Evolutionary conservation across 2,113 vertebrate genomes (phyloP).

Genomic region (Tychaedon coryphoeus): DNA sequence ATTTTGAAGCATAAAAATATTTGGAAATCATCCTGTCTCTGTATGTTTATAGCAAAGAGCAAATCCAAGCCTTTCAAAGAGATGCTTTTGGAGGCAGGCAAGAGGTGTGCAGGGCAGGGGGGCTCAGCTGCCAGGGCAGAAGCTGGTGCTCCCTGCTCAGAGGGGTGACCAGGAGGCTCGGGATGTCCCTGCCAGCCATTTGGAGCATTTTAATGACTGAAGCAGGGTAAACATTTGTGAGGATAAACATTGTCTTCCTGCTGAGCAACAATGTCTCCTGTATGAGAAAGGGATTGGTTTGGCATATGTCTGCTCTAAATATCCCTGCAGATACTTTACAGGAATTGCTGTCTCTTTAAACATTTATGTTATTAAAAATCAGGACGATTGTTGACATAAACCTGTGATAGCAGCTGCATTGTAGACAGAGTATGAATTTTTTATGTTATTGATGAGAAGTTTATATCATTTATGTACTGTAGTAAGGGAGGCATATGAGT

Average conservation of each 20-base stretch:
- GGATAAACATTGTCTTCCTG: constrained; percentile 61
- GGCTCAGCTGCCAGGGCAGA: neutral
- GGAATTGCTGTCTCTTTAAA: constrained; percentile 68
- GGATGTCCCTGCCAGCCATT: neutral
- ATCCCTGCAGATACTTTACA: constrained; percentile 59
- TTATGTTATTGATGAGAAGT: constrained; percentile 69
- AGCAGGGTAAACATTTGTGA: constrained; percentile 6
- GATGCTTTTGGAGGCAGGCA: neutral
- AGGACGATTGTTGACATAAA: constrained; percentile 65
- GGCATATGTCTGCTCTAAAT: constrained; percentile 44
- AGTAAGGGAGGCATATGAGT: constrained; percentile 24
- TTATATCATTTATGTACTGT: constrained; percentile 64
- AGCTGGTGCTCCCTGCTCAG: neutral
- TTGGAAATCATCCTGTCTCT: neutral
- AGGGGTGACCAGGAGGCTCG: neutral
- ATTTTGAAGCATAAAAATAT: neutral
- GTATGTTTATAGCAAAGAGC: neutral
- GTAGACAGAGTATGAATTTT: constrained; percentile 68
- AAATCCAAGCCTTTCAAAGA: neutral
- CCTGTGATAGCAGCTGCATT: constrained; percentile 63
- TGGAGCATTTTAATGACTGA: neutral
- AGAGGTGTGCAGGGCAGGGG: neutral
- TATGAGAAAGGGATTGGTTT: constrained; percentile 39
- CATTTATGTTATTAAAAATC: constrained; percentile 71
- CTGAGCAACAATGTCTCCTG: constrained; percentile 62